Base-by-base conservation (phyloP, 2,888 invertebrate genomes). In the Tetragonula carbonaria region DNA sequence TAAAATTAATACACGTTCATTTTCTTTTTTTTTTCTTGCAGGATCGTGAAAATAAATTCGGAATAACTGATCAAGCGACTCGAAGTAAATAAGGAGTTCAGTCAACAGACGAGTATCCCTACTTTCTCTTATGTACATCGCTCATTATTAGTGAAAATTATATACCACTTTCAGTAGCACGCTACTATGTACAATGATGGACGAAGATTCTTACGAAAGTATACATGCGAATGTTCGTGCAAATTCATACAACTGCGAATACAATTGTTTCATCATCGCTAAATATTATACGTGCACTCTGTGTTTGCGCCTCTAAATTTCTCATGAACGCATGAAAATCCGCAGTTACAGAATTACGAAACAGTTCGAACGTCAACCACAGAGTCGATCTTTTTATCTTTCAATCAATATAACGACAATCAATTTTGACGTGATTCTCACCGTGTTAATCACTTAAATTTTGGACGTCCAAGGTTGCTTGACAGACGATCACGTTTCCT, bases 401-500 rank as follows among this genome's bases (percentile, higher is more conserved):
- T 33, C 33, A 33, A 33, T 16, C 23, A 23, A 8, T 21, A 2
- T 8, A 23, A 59, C 6, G 23, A 28, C 14, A 23, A 23, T 23
- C 16, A 8, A 14, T 23, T 16, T 21, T 18, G 21, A 51, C 18
- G 18, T n/a, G 18, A 16, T 2, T 55, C 21, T 16, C 33, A 55
- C 53, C 53, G 3, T 6, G 53, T 3, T n/a, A 33, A 38, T 16
- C 13, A 2, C 0, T 0, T n/a, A 71, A 11, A 71, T 38, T 16
- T 55, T n/a, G n/a, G 38, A 71, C n/a, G 55, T 16, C 11, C 14
- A 2, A 68, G 16, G 16, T 55, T 2, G 21, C 1, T 38, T 21
- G 73, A 50, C 51, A 63, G 50, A 33, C 33, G 57, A 33, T 55
- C 66, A 74, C 28, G 80, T 72, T 80, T 38, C 65, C 38, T n/a